phyloP scores from a whole-genome alignment of 2,113 vertebrate species.

The Hipposideros armiger region DNA sequence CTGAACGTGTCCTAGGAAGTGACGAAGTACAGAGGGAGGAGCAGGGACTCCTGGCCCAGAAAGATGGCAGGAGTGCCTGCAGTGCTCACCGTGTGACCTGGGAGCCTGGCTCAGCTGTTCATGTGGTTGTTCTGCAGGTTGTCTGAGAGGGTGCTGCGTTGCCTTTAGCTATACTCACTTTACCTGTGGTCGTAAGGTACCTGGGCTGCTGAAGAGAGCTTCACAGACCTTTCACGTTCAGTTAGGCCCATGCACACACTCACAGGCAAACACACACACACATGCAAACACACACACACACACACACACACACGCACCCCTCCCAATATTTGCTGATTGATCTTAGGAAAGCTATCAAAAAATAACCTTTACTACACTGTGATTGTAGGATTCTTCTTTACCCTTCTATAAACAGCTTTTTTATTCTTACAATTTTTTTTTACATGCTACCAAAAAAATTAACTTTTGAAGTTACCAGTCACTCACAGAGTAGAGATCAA shows the following conservation, averaged over 20 bases:
- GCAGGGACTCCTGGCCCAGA: accelerated
- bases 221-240: not conserved
- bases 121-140: not conserved
- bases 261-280: no score
- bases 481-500: not conserved
- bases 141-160: accelerated
- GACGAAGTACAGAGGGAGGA: not conserved
- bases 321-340: not conserved
- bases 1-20: not conserved
- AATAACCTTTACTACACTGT: not conserved
- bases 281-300: no score
- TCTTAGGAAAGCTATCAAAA: not conserved
- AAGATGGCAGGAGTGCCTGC: not conserved
- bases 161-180: not conserved
- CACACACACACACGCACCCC: not conserved
- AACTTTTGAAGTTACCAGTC: not conserved
- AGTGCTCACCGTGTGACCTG: accelerated
- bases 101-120: not conserved
- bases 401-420: not conserved
- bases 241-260: not conserved
- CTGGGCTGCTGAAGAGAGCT: not conserved
- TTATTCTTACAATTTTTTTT: not conserved
- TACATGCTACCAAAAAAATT: not conserved
- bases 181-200: not conserved
- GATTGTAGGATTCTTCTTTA: not conserved